A percentile compares a stretch with the other conserved stretches of the same genome.
Evolutionary conservation across 2,797 vertebrate genomes (phyloP).

Genomic region (Siniperca undulata): DNA sequence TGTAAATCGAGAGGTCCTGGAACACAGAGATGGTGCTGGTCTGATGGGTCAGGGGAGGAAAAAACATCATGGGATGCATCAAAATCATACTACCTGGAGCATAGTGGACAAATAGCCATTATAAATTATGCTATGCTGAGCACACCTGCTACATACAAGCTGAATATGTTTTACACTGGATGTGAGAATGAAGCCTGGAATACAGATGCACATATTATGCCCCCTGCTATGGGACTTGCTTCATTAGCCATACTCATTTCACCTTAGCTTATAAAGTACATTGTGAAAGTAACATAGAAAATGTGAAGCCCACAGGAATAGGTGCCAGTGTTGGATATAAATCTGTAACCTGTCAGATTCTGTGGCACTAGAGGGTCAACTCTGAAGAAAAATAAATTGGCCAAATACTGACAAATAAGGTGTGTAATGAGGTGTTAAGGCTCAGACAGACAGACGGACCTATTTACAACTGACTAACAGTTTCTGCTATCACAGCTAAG

Average conservation of each 20-base stretch:
- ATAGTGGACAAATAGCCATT: background rate
- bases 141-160: background rate
- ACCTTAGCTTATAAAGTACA: background rate
- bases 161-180: conserved; percentile 12
- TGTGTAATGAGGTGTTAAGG: background rate
- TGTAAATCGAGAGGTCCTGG: conserved; percentile 40
- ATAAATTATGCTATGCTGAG: conserved; percentile 9
- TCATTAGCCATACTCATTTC: conserved; percentile 8
- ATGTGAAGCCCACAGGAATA: background rate
- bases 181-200: conserved; percentile 14
- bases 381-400: background rate
- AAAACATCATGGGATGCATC: conserved; percentile 27
- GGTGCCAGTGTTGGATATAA: background rate
- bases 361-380: background rate
- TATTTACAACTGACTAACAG: background rate
- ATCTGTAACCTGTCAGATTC: conserved; percentile 2
- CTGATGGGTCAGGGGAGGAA: background rate
- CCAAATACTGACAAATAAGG: background rate
- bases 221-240: background rate
- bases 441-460: background rate
- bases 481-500: background rate
- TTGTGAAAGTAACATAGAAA: conserved; percentile 11
- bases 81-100: conserved; percentile 33
- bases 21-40: conserved; percentile 20
- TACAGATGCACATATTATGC: conserved; percentile 6